Conservation (phyloP, 1,140 invertebrate genomes). For the Andrena cerasifolii region DNA sequence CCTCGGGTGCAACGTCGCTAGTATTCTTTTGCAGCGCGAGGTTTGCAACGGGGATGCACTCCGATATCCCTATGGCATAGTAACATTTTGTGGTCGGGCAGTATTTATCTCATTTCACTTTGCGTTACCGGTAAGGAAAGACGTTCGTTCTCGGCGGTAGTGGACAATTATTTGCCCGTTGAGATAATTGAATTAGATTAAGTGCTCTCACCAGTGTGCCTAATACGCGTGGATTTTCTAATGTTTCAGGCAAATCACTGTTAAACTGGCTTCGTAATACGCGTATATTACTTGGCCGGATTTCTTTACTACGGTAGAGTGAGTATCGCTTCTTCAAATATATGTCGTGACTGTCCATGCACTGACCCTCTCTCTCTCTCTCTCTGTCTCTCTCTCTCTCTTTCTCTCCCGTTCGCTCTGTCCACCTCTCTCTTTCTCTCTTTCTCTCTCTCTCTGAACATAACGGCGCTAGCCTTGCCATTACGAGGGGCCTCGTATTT, state of each 20-base stretch:
- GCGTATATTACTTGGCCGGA: constrained; percentile 74
- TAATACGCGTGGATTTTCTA: constrained; percentile 59
- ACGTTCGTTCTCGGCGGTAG: constrained; percentile 56
- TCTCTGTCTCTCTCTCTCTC: background rate
- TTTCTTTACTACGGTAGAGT: constrained; percentile 79
- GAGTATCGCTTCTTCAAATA: constrained; percentile 62
- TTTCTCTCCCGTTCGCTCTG: too few relatives aligned
- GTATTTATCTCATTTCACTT: constrained; percentile 74
- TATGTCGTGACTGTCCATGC: constrained; percentile 23
- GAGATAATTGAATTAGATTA: constrained; percentile 68
- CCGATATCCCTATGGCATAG: constrained; percentile 26
- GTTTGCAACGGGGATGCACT: constrained; percentile 9
- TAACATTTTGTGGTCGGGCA: constrained; percentile 42
- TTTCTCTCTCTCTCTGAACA: background rate
- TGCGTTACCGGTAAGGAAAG: constrained; percentile 80
- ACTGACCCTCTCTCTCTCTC: constrained; percentile 9
- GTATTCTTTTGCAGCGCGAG: background rate
- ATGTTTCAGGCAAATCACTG: constrained; percentile 77
- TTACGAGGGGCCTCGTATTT: background rate
- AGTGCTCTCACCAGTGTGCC: constrained; percentile 35
- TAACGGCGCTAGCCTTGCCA: constrained; percentile 18
- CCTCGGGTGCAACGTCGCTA: background rate
- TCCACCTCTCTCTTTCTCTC: background rate
- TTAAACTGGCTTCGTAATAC: constrained; percentile 79
- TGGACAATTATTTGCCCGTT: constrained; percentile 47